Base-by-base conservation (phyloP, 2,113 vertebrate species). In the Blennius ocellaris region DNA sequence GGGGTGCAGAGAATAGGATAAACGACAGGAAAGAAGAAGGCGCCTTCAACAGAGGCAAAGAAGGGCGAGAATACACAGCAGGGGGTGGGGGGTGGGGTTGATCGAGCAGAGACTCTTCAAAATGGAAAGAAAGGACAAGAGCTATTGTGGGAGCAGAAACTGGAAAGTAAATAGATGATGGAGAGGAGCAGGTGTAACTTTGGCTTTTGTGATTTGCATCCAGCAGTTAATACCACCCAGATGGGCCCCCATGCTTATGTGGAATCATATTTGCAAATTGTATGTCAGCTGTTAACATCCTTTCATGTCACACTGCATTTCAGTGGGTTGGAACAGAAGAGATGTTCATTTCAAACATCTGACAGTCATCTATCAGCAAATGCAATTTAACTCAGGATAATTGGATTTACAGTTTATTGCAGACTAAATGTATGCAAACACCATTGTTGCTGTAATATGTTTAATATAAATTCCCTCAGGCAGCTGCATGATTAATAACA, bases 141-240 rank as follows among this genome's bases (percentile, higher is more conserved):
- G 50, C 9, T 41, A 36, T 17, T 50, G 41, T 17, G 11, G 45
- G 8, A 52, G 30, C 11, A 36, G 6, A 58, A 47, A 17, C 12
- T 47, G 40, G 47, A 15, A 45, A 52, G n/a, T 58, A 48, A 73
- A 61, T 40, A 52, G 36, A 49, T 39, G 47, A 66, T 65, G 57
- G n/a, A 56, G 56, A 70, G 68, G 36, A 73, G 64, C 78, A 84
- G 78, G 78, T 87, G 76, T 45, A 76, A 48, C 16, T 10, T 37
- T 7, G 69, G 69, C 58, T 59, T 76, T 41, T 71, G 62, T 65
- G 77, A 73, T 59, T 74, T 45, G 1, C 50, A 62, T 53, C 41
- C 21, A 79, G 69, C 55, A 69, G 67, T 77, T 74, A 80, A 67
- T 55, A 53, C 12, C 30, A 44, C 38, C 30, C 75, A 80, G 78